Evolutionary conservation across 2,113 vertebrate species (phyloP).

Genomic region (Rhinogobius similis): DNA sequence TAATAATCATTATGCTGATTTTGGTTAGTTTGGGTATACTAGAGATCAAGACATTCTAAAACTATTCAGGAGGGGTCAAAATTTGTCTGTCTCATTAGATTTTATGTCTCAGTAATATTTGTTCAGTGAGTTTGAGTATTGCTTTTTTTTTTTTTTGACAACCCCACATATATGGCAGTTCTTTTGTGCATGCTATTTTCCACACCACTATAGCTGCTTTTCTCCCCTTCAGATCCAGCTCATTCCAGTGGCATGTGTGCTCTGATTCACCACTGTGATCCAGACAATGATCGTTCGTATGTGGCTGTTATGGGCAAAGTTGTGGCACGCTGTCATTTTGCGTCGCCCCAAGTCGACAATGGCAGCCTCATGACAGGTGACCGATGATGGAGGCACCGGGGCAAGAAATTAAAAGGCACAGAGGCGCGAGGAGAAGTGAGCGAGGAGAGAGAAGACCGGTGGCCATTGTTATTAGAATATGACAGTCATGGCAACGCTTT

Average conservation of each 20-base stretch:
- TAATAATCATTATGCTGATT: too few relatives aligned
- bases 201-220: background rate
- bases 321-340: conserved; percentile 45
- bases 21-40: too few relatives aligned
- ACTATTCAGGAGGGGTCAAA: background rate
- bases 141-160: background rate
- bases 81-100: too few relatives aligned
- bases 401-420: conserved; percentile 77
- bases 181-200: background rate
- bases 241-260: conserved; percentile 19
- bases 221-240: conserved; percentile 1
- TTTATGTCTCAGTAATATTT: too few relatives aligned
- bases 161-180: background rate
- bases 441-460: conserved; percentile 37
- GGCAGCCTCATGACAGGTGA: conserved; percentile 70
- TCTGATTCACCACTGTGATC: conserved; percentile 29
- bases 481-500: conserved; percentile 54
- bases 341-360: conserved; percentile 33
- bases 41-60: background rate
- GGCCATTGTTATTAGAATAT: conserved; percentile 69
- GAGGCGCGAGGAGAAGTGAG: conserved; percentile 58
- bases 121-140: too few relatives aligned
- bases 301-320: conserved; percentile 45
- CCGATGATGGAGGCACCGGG: conserved; percentile 72
- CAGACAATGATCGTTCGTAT: conserved; percentile 23